Conservation (phyloP, 2,113 vertebrate genomes). For the Gopherus flavomarginatus region DNA sequence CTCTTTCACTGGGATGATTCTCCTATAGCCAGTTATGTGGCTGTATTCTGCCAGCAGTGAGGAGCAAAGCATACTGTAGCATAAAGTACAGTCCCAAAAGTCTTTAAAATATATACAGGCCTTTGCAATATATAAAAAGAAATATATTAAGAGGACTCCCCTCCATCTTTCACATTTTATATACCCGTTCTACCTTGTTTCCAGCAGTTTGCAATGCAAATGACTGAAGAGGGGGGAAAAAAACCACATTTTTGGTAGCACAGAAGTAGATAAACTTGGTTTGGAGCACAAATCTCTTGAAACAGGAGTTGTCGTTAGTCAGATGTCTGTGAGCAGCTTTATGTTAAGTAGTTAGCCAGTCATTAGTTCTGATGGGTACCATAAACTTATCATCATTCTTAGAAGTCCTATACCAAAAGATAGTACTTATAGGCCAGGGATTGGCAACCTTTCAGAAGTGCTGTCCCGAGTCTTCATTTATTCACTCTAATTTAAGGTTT, state of each 20-base stretch:
- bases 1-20: neutral
- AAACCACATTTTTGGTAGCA: neutral
- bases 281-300: neutral
- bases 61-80: neutral
- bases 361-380: neutral
- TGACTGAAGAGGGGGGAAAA: rapidly evolving
- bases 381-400: neutral
- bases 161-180: neutral
- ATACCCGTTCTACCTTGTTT: neutral
- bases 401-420: neutral
- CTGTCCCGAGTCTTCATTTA: too few species aligned
- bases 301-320: neutral
- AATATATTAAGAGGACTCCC: neutral
- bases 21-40: neutral
- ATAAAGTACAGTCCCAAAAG: neutral
- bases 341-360: neutral
- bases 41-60: neutral
- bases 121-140: neutral
- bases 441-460: too few species aligned
- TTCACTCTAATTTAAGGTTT: too few species aligned
- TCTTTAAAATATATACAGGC: neutral
- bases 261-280: neutral
- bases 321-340: rapidly evolving
- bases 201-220: neutral
- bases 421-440: neutral